phyloP scores from a whole-genome alignment of 1,140 invertebrate species.

The Ostrea denselamellosa region DNA sequence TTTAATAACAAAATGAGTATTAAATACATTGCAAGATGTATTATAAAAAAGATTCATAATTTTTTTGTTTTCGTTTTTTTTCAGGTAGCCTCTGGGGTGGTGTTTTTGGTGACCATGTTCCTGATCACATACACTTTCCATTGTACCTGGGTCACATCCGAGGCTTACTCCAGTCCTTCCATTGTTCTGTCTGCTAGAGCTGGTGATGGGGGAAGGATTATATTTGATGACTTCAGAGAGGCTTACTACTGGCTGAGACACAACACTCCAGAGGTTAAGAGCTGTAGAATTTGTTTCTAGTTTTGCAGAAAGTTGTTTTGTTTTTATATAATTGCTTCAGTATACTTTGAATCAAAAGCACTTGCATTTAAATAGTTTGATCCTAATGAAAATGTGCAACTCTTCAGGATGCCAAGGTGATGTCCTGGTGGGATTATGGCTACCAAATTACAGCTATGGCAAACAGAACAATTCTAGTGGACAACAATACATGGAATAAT shows the following conservation, averaged over 20 bases:
- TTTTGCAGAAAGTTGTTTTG: background rate
- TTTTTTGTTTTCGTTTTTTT: slow-evolving; percentile 11
- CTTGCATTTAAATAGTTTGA: background rate
- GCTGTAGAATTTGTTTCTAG: background rate
- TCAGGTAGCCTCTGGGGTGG: slow-evolving; percentile 91
- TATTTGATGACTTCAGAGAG: slow-evolving; percentile 98
- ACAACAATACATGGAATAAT: slow-evolving; percentile 99
- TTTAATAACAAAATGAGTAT: background rate
- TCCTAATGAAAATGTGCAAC: background rate
- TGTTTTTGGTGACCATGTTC: slow-evolving; percentile 90
- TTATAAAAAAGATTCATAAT: background rate
- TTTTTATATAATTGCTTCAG: background rate
- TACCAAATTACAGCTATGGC: slow-evolving; percentile 99
- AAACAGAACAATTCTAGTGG: slow-evolving; percentile 98
- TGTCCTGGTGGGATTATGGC: slow-evolving; percentile 99
- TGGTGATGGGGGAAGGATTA: slow-evolving; percentile 95
- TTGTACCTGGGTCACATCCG: slow-evolving; percentile 99
- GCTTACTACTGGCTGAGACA: slow-evolving; percentile 98
- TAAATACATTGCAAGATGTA: background rate
- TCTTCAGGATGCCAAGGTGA: slow-evolving; percentile 92
- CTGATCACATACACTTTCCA: slow-evolving; percentile 96
- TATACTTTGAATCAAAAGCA: background rate
- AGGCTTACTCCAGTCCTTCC: slow-evolving; percentile 98
- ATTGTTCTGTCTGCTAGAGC: slow-evolving; percentile 97
- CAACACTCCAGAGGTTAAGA: slow-evolving; percentile 88